phyloP scores from a whole-genome alignment of 2,888 invertebrate species.

The Drosophila paranaensis region DNA sequence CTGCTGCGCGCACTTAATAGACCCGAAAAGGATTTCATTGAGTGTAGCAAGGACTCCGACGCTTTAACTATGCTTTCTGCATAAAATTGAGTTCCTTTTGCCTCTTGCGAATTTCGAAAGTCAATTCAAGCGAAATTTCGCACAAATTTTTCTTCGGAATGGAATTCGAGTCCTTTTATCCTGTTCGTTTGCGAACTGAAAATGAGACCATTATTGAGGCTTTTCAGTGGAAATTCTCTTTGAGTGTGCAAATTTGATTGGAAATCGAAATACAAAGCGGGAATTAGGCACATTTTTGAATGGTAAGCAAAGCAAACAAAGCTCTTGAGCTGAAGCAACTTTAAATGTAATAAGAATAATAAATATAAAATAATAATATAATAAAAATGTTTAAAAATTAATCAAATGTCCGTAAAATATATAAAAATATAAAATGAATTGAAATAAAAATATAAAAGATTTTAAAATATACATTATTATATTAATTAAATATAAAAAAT shows the following conservation, averaged over 20 bases:
- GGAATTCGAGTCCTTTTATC: not conserved
- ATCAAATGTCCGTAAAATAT: not conserved
- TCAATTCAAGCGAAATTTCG: too few species aligned
- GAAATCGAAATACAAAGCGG: too few species aligned
- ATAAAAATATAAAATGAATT: too few species aligned
- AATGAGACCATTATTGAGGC: not conserved
- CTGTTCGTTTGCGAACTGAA: too few species aligned
- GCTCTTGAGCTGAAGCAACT: too few species aligned
- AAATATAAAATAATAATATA: not conserved
- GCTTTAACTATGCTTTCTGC: not conserved
- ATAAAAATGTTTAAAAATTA: not conserved
- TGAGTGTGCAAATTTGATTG: not conserved
- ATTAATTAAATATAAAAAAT: too few species aligned
- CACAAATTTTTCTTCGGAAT: not conserved
- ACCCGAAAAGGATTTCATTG: too few species aligned
- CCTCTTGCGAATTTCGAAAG: too few species aligned
- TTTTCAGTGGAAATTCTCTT: not conserved
- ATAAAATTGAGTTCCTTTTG: not conserved
- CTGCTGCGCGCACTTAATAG: constrained; percentile 2
- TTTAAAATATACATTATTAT: too few species aligned
- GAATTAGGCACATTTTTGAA: not conserved
- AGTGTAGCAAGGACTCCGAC: not conserved
- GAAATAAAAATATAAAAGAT: too few species aligned
- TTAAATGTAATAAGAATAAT: too few species aligned
- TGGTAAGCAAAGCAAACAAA: too few species aligned